A percentile compares a stretch with the other conserved stretches of the same genome.
These are phyloP conservation scores for Pelecanoides urinatrix DNA, from an alignment of 2,113 vertebrate species.

Conservation along the genomic window DNA sequence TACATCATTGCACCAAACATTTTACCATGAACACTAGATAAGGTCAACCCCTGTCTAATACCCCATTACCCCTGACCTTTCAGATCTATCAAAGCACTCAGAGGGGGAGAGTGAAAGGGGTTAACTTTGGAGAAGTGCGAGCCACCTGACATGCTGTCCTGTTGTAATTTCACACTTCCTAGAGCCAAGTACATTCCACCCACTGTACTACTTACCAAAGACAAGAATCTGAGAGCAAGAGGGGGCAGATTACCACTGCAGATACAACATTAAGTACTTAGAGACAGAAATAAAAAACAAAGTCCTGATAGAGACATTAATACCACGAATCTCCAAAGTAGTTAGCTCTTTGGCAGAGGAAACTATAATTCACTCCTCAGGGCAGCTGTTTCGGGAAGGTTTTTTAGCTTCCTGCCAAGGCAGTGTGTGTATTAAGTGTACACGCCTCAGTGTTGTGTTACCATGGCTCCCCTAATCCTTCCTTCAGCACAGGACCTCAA, in stretches of 20 bases:
- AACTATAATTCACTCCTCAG: background rate
- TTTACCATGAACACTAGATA: background rate
- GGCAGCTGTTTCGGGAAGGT: background rate
- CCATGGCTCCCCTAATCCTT: constrained; percentile 30
- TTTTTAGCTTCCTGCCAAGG: constrained; percentile 36
- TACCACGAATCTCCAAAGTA: background rate
- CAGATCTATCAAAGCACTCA: background rate
- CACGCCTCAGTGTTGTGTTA: background rate
- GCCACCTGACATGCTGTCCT: background rate
- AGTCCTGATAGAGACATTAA: background rate
- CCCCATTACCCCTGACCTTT: background rate
- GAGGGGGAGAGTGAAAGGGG: background rate
- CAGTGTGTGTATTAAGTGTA: background rate
- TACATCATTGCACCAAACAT: background rate
- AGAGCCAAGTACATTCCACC: background rate
- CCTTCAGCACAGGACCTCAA: background rate
- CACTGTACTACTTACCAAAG: background rate
- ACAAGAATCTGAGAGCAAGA: background rate
- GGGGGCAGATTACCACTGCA: background rate
- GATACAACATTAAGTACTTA: background rate
- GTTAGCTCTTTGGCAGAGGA: constrained; percentile 1
- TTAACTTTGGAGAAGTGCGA: background rate
- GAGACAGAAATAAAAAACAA: background rate
- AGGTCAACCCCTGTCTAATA: background rate
- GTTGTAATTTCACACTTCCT: background rate